Evolutionary conservation across 1,140 invertebrate genomes (phyloP).

Genomic region (Hesperophylax magnus): DNA sequence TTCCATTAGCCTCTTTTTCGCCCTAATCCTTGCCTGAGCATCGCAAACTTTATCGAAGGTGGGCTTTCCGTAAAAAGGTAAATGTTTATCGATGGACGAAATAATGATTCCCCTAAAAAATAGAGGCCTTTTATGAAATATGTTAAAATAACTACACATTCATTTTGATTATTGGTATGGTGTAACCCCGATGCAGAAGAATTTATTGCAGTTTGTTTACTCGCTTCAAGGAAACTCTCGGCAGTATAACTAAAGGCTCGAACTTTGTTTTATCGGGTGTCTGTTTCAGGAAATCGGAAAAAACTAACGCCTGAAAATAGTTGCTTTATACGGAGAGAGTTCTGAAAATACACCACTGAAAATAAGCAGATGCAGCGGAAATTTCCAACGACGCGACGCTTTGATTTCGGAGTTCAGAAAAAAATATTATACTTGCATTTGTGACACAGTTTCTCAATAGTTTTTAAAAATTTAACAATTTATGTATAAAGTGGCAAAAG

Average conservation of each 20-base stretch:
- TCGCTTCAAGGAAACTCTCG: conserved; percentile 13
- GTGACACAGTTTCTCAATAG: too few species aligned
- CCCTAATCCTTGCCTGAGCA: neutral
- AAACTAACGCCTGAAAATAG: neutral
- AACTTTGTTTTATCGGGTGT: conserved; percentile 27
- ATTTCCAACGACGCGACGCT: too few species aligned
- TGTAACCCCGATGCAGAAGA: conserved; percentile 1
- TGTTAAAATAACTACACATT: neutral
- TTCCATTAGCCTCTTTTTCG: neutral
- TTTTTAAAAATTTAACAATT: too few species aligned
- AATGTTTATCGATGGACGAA: neutral
- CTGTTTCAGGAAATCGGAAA: conserved; percentile 31
- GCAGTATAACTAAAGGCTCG: conserved; percentile 12
- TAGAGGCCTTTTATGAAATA: neutral
- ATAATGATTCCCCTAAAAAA: neutral
- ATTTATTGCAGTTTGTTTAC: conserved; percentile 15
- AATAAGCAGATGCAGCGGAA: too few species aligned
- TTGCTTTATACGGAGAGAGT: neutral
- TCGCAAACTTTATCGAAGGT: neutral
- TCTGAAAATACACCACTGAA: neutral
- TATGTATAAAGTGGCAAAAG: too few species aligned
- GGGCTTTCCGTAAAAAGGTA: too few species aligned
- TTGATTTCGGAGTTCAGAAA: too few species aligned
- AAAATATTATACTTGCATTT: too few species aligned
- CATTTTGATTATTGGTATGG: neutral